A percentile compares a stretch with the other conserved stretches of the same genome.
phyloP scores from a whole-genome alignment of 2,888 invertebrate genomes.

The Hoplodrina blanda region DNA sequence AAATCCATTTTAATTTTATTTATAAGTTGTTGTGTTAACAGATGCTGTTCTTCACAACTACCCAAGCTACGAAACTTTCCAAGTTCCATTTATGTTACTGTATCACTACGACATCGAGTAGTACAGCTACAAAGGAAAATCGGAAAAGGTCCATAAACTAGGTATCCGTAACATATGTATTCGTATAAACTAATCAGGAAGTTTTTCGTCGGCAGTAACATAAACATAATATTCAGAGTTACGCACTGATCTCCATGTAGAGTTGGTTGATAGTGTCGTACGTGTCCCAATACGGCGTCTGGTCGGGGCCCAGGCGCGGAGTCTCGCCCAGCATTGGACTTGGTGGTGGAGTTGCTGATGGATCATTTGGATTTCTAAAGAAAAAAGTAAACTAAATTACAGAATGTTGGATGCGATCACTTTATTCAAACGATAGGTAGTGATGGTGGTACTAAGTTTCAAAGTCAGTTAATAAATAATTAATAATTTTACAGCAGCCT shows the following conservation, averaged over 20 bases:
- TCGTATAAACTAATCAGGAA: conserved; percentile 59
- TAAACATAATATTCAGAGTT: conserved; percentile 57
- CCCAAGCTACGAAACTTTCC: conserved; percentile 43
- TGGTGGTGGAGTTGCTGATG: conserved; percentile 90
- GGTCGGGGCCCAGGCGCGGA: conserved; percentile 83
- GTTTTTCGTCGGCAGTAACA: conserved; percentile 41
- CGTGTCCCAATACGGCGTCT: conserved; percentile 96
- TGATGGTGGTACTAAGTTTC: not conserved
- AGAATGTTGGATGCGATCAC: not conserved
- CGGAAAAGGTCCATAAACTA: conserved; percentile 43
- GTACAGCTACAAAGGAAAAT: conserved; percentile 43
- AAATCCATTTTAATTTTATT: conserved; percentile 51
- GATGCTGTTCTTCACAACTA: conserved; percentile 48
- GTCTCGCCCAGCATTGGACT: conserved; percentile 83
- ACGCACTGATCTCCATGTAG: conserved; percentile 95
- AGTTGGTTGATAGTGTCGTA: conserved; percentile 97
- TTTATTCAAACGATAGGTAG: not conserved
- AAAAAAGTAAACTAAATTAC: not conserved
- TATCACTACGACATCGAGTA: conserved; percentile 40
- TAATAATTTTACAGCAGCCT: conserved; percentile 23
- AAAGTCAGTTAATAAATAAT: conserved; percentile 1
- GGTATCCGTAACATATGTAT: conserved; percentile 39
- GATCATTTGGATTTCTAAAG: conserved; percentile 92
- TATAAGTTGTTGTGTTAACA: conserved; percentile 48
- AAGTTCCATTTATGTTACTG: conserved; percentile 38